Evolutionary conservation across 2,797 vertebrate genomes (phyloP).

Genomic region (Poliocrania exsul): DNA sequence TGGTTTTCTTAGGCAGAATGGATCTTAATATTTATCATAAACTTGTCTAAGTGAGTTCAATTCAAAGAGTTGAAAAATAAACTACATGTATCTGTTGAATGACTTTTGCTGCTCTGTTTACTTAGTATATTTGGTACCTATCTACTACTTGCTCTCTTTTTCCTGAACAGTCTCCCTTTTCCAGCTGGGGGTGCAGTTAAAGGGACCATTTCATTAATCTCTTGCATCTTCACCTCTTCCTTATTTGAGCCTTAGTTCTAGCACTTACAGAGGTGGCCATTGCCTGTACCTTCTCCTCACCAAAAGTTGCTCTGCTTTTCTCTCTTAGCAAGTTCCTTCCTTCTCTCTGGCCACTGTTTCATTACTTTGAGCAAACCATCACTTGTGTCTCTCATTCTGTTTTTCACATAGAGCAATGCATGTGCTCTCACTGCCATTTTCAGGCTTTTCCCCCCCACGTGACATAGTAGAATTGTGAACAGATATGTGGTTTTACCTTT

Average conservation of each 20-base stretch:
- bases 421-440: not conserved
- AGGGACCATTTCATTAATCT: not conserved
- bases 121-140: not conserved
- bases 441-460: not conserved
- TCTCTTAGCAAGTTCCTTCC: not conserved
- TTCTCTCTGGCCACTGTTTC: not conserved
- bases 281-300: not conserved
- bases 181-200: not conserved
- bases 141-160: not conserved
- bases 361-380: not conserved
- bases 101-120: not conserved
- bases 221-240: not conserved
- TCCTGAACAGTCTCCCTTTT: not conserved
- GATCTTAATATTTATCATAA: not conserved
- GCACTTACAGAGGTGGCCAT: not conserved
- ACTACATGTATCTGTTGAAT: not conserved
- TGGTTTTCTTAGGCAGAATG: slow-evolving; percentile 8
- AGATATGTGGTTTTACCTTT: not conserved
- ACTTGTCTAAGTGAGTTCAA: not conserved
- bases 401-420: not conserved
- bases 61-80: slow-evolving; percentile 15
- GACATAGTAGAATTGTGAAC: not conserved
- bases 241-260: not conserved
- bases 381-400: not conserved
- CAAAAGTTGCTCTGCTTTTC: not conserved